A percentile compares a stretch with the other conserved stretches of the same genome.
Evolutionary conservation across 2,113 vertebrate species (phyloP).

Genomic region (Lipophrys pholis): DNA sequence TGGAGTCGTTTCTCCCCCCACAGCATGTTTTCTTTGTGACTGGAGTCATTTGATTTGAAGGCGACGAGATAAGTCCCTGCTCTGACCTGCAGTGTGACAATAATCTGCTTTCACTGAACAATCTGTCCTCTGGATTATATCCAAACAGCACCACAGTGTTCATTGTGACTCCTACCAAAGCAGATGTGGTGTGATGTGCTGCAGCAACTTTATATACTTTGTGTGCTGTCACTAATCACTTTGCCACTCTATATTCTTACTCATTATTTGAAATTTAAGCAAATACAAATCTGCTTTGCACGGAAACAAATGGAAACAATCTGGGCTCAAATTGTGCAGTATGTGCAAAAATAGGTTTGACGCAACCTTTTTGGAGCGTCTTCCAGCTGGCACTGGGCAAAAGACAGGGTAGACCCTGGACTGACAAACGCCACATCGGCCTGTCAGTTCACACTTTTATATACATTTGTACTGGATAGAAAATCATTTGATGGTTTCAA

Average conservation of each 20-base stretch:
- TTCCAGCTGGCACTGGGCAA: no score
- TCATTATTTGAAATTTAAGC: background rate
- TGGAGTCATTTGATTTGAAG: background rate
- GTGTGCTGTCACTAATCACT: background rate
- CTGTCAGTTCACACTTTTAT: no score
- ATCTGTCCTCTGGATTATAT: conserved; percentile 8
- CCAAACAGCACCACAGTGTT: background rate
- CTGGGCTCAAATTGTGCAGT: no score
- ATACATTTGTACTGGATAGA: no score
- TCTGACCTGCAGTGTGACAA: background rate
- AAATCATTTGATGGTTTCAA: no score
- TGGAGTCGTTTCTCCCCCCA: no score
- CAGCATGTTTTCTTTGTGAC: background rate
- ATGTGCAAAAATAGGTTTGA: no score
- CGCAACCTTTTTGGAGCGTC: no score
- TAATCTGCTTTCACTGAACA: background rate
- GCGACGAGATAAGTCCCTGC: background rate
- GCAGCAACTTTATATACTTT: background rate
- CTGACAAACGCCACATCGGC: no score
- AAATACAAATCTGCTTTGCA: background rate
- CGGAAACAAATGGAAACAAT: no score
- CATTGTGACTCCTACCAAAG: background rate
- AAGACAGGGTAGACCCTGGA: no score
- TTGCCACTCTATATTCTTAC: background rate
- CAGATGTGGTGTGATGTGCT: background rate